A percentile compares a stretch with the other conserved stretches of the same genome.
phyloP scores from a whole-genome alignment of 2,113 vertebrate genomes.

The Zapornia atra region DNA sequence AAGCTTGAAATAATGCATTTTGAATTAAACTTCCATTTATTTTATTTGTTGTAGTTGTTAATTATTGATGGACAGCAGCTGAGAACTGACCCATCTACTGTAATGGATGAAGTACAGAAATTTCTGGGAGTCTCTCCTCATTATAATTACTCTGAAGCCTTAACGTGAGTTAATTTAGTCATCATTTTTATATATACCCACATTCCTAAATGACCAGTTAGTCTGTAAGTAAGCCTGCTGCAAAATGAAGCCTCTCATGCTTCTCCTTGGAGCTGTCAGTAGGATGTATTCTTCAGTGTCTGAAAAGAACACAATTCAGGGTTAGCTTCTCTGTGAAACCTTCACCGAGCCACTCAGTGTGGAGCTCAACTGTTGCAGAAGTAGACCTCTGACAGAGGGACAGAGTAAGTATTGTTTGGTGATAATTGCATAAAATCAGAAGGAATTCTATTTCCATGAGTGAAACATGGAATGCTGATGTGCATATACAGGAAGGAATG shows the following conservation, averaged over 20 bases:
- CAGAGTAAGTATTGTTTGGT: background rate
- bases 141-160: constrained; percentile 94
- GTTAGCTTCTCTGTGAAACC: background rate
- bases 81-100: constrained; percentile 87
- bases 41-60: constrained; percentile 80
- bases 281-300: background rate
- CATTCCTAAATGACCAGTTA: background rate
- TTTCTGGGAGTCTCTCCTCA: constrained; percentile 93
- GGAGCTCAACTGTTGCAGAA: background rate
- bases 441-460: background rate
- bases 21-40: background rate
- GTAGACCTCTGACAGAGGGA: background rate
- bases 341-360: background rate
- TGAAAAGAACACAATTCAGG: background rate
- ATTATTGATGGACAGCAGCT: constrained; percentile 97
- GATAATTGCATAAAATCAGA: background rate
- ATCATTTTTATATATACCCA: background rate
- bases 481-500: background rate
- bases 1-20: background rate
- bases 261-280: background rate
- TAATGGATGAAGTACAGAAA: constrained; percentile 97
- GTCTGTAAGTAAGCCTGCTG: background rate
- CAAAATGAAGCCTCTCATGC: background rate
- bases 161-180: constrained; percentile 86
- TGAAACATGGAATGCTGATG: background rate